These are phyloP conservation scores for Bucorvus abyssinicus DNA, from an alignment of 2,797 vertebrate species.

Conservation along the genomic window DNA sequence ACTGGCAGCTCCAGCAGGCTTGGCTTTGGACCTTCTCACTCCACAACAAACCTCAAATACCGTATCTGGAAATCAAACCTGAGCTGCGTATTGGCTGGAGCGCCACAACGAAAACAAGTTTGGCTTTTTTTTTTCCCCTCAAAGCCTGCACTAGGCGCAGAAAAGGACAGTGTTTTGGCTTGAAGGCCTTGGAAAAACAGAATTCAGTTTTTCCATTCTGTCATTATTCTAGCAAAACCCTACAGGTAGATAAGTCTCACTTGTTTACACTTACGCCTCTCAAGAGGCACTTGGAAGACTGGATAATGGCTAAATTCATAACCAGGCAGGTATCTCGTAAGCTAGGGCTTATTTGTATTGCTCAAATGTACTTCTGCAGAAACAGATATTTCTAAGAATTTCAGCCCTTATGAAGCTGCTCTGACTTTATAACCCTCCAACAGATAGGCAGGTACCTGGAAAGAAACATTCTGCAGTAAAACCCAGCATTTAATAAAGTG, in stretches of 20 bases:
- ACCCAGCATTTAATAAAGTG: not conserved
- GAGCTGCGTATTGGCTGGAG: conserved; percentile 7
- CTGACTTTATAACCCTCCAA: not conserved
- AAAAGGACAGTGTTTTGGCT: not conserved
- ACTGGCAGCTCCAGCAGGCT: not conserved
- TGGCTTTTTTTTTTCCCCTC: not conserved
- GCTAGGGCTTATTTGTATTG: not conserved
- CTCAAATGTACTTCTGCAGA: not conserved
- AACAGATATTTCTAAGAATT: conserved; percentile 4
- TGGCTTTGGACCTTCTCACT: conserved; percentile 24
- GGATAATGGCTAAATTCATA: conserved; percentile 7
- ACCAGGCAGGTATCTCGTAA: not conserved
- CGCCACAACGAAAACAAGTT: not conserved
- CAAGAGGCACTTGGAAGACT: not conserved
- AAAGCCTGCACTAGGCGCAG: not conserved
- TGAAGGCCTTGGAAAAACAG: not conserved
- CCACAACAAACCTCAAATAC: conserved; percentile 28
- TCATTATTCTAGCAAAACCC: not conserved
- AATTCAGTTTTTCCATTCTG: conserved; percentile 43
- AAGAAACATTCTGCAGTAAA: not conserved
- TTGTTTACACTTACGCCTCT: not conserved
- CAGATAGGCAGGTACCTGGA: not conserved
- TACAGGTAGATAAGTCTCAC: not conserved
- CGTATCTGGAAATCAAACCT: not conserved
- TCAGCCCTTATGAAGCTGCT: not conserved